These are phyloP conservation scores for Ips typographus DNA, from an alignment of 1,140 invertebrate genomes.

Conservation along the genomic window DNA sequence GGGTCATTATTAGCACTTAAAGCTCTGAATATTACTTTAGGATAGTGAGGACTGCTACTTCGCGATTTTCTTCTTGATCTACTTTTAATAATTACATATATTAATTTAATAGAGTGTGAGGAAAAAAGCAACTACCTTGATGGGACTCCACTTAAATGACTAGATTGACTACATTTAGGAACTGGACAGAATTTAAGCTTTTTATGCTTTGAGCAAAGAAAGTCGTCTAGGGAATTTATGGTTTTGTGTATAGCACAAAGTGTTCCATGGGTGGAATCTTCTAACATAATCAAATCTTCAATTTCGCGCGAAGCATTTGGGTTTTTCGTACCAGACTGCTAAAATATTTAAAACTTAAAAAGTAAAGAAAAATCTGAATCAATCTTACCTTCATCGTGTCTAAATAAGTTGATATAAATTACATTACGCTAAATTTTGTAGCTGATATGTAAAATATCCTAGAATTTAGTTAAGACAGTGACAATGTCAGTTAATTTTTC, in stretches of 20 bases:
- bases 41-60: constrained; percentile 13
- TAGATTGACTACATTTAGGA: too few species aligned
- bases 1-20: constrained; percentile 14
- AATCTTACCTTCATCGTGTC: too few species aligned
- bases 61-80: constrained; percentile 25
- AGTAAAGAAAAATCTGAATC: too few species aligned
- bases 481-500: too few species aligned
- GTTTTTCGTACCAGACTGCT: background rate
- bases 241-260: constrained; percentile 31
- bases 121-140: background rate
- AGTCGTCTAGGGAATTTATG: constrained; percentile 29
- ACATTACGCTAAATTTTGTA: too few species aligned
- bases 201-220: constrained; percentile 29
- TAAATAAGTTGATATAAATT: too few species aligned
- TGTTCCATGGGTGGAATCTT: constrained; percentile 26
- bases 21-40: constrained; percentile 8
- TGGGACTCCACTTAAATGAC: too few species aligned
- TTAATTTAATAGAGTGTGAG: background rate
- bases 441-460: too few species aligned
- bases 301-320: constrained; percentile 7
- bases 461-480: too few species aligned
- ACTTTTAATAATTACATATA: background rate
- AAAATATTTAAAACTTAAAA: too few species aligned
- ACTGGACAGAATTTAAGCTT: constrained; percentile 23
- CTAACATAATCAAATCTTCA: constrained; percentile 30